Base-by-base conservation (phyloP, 2,797 vertebrate genomes). In the Alfaro cultratus region DNA sequence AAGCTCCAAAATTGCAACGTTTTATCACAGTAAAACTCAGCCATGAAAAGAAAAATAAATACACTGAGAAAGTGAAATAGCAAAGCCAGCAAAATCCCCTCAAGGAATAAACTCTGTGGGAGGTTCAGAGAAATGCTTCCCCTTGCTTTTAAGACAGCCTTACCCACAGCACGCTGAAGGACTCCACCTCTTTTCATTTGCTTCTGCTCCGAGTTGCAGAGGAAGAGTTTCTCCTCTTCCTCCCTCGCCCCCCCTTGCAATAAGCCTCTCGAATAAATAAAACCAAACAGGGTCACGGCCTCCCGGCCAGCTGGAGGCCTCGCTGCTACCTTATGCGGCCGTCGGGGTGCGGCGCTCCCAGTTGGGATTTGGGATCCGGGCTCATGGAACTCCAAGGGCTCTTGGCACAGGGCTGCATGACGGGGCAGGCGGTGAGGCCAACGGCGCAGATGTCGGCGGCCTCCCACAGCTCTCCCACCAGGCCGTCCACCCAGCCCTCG, bases 271-370 rank as follows among this genome's bases (percentile, higher is more conserved):
- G 83, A 93, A 93, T 89, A 94, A 94, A 92, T 93, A 88, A 89
- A 85, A 88, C 23, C 51, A 78, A 77, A 86, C 83, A 83, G 88
- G 53, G 74, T 84, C 43, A 62, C 13, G 85, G 88, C 90, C 91
- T 93, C 93, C 92, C 64, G 91, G 92, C 93, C 92, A 93, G 92
- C 91, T 90, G 92, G 92, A 92, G 91, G 94, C 89, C 89, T 89
- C 55, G 77, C 88, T 94, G 98, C 98, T 99, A 99, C 98, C 99
- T 99, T 93, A 99, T 96, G 87, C 97, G 97, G 6, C 99, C 98
- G 0, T 99, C 94, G 0, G 95, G 94, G 60, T 96, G 97, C 55
- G 98, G 90, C 0, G 95, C 90, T 29, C 96, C 96, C 88, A 99
- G 92, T 83, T 99, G 97, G 0, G 98, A 97, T 88, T 99, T 99